Evolutionary conservation across 2,113 vertebrate species (phyloP).

Genomic region (Semnopithecus entellus): DNA sequence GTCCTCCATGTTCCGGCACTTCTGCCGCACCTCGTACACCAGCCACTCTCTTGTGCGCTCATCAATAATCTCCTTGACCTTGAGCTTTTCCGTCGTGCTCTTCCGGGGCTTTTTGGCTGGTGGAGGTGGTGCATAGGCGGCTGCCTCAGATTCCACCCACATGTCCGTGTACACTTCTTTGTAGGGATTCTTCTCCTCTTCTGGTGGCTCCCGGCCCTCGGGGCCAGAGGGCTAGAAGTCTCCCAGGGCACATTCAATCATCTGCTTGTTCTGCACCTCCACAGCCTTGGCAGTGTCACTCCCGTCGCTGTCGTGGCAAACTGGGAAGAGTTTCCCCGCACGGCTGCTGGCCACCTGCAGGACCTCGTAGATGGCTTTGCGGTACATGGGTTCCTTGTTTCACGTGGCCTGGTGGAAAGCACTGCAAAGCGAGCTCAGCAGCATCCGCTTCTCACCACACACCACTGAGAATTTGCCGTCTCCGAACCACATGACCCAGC

Average conservation of each 20-base stretch:
- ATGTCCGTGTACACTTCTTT: conserved; percentile 98
- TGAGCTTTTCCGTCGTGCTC: conserved; percentile 96
- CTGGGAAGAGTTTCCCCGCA: conserved; percentile 91
- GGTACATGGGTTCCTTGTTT: conserved; percentile 98
- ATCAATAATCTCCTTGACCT: conserved; percentile 97
- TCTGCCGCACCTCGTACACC: conserved; percentile 96
- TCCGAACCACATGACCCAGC: conserved; percentile 99
- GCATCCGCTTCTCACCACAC: conserved; percentile 96
- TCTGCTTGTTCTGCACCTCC: conserved; percentile 95
- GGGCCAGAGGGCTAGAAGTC: conserved; percentile 95
- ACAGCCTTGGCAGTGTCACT: conserved; percentile 92
- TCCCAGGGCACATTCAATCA: conserved; percentile 96
- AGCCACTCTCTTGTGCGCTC: conserved; percentile 96
- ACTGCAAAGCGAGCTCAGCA: conserved; percentile 94
- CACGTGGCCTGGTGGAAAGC: conserved; percentile 99
- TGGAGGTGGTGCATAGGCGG: conserved; percentile 94
- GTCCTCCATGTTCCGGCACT: conserved; percentile 96
- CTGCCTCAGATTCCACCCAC: conserved; percentile 96
- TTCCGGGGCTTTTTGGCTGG: conserved; percentile 96
- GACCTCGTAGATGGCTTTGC: conserved; percentile 98
- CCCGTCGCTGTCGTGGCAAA: conserved; percentile 91
- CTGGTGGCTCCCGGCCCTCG: conserved; percentile 95
- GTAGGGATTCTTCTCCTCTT: conserved; percentile 96
- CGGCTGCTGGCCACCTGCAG: conserved; percentile 96
- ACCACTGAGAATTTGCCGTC: conserved; percentile 99